Percentiles rank a stretch among this genome's conserved stretches.
Conservation (phyloP, 2,888 invertebrate species). For the Sussaba pulchella region DNA sequence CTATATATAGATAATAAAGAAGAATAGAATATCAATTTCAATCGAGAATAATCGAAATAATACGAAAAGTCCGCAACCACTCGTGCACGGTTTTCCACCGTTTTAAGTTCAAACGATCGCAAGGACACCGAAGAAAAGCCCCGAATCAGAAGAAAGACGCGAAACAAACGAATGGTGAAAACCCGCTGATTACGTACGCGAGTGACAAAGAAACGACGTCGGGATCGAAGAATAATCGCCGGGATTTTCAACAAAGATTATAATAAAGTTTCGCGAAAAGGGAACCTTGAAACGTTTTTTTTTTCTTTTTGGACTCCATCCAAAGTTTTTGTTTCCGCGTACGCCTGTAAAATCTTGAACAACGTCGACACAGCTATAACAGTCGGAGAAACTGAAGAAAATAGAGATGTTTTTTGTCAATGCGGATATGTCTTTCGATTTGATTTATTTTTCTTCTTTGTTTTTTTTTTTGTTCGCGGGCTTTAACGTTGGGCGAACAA, state of each 20-base stretch:
- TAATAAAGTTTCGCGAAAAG: not conserved
- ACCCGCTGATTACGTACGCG: not conserved
- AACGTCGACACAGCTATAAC: not conserved
- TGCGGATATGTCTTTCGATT: not conserved
- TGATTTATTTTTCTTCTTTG: no score
- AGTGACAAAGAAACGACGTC: constrained; percentile 19
- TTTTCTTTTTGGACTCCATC: constrained; percentile 58
- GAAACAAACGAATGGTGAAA: constrained; percentile 21
- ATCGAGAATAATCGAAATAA: no score
- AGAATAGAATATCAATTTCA: no score
- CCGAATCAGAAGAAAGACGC: not conserved
- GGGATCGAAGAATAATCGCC: constrained; percentile 41
- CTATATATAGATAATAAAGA: no score
- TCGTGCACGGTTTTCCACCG: no score
- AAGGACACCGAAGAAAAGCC: not conserved
- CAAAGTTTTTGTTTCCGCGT: constrained; percentile 65
- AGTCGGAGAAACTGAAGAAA: not conserved
- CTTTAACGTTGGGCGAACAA: not conserved
- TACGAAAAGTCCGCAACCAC: no score
- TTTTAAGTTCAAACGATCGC: no score
- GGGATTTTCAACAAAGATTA: constrained; percentile 54
- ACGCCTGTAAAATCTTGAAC: not conserved
- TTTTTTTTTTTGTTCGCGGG: not conserved
- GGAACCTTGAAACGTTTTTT: constrained; percentile 58
- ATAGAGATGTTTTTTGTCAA: constrained; percentile 11